Conservation (phyloP, 2,888 invertebrate species). For the Ochlodes sylvanus region DNA sequence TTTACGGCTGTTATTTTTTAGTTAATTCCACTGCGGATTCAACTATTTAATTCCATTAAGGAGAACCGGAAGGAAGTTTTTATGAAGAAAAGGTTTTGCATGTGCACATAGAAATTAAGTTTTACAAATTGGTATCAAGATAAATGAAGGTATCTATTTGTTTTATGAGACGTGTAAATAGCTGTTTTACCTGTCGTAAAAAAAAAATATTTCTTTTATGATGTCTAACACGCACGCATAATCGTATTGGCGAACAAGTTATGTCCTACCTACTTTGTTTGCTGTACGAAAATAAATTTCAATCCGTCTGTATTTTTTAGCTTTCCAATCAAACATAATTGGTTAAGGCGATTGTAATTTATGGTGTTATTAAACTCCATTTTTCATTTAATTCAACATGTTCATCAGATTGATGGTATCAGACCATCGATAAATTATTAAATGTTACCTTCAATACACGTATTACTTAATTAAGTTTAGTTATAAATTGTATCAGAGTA, state of each 20-base stretch:
- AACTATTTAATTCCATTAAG: too few relatives aligned
- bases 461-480: constrained; percentile 18
- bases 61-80: too few relatives aligned
- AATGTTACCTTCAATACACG: not conserved
- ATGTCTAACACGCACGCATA: not conserved
- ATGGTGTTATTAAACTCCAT: constrained; percentile 5
- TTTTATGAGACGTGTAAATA: too few relatives aligned
- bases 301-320: not conserved
- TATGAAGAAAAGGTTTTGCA: too few relatives aligned
- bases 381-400: constrained; percentile 8
- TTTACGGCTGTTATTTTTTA: too few relatives aligned
- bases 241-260: not conserved
- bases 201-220: too few relatives aligned
- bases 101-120: too few relatives aligned
- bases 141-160: too few relatives aligned
- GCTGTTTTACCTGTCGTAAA: too few relatives aligned
- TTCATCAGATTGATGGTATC: constrained; percentile 9
- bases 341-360: not conserved
- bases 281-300: not conserved
- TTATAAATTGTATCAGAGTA: constrained; percentile 21
- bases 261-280: not conserved
- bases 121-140: too few relatives aligned
- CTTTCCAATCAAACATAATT: constrained; percentile 7
- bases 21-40: too few relatives aligned
- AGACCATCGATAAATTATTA: not conserved